Conservation (phyloP, 1,140 invertebrate species). For the Andricus grossulariae region DNA sequence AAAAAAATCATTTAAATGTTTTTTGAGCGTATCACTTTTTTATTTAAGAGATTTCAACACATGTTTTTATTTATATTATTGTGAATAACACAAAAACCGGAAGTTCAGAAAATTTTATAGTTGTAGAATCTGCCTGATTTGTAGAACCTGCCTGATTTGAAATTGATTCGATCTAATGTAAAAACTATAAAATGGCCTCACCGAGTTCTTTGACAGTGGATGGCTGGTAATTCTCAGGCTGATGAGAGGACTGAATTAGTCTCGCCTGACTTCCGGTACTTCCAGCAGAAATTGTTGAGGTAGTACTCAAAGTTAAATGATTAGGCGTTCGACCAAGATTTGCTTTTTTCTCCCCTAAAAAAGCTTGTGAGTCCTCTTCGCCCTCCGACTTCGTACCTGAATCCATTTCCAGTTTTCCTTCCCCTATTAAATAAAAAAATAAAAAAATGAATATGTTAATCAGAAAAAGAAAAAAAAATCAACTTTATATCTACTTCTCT, state of each 20-base stretch:
- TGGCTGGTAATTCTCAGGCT: constrained; percentile 92
- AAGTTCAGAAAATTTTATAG: no score
- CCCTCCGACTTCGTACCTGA: constrained; percentile 90
- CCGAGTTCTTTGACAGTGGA: constrained; percentile 90
- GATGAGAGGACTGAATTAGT: constrained; percentile 94
- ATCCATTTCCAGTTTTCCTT: constrained; percentile 78
- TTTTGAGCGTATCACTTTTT: no score
- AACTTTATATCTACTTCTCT: neutral
- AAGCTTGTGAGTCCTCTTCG: constrained; percentile 87
- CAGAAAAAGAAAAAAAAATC: neutral
- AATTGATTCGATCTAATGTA: no score
- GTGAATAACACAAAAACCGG: no score
- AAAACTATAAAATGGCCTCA: constrained; percentile 67
- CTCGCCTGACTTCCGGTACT: constrained; percentile 95
- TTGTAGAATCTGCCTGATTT: no score
- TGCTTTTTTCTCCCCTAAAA: constrained; percentile 80
- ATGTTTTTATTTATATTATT: no score
- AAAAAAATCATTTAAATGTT: no score
- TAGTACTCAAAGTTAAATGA: constrained; percentile 93
- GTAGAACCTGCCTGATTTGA: no score
- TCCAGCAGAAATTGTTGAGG: constrained; percentile 94
- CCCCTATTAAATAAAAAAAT: constrained; percentile 57
- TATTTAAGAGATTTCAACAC: no score
- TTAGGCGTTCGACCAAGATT: constrained; percentile 91
- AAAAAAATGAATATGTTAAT: neutral